Evolutionary conservation across 2,888 invertebrate species (phyloP), one percentile per base, ranked within the genome.

Genomic region (Athripsodes cinereus): DNA sequence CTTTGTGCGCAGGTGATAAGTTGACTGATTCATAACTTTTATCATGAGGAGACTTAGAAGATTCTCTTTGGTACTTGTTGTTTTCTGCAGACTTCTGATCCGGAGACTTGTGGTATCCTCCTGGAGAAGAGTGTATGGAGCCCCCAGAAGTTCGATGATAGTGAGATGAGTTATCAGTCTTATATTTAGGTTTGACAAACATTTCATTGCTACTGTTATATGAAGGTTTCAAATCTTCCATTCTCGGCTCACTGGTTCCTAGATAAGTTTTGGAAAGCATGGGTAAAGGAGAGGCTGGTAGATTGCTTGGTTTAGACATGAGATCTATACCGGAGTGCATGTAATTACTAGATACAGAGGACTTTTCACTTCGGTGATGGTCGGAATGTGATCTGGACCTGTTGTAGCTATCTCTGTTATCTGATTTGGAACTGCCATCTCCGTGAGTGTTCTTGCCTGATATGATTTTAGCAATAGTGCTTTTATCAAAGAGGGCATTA

Each of bases 401-500:
- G n/a, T n/a, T n/a, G 40, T 54, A 51, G 18, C 18, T 51, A 40
- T 62, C 60, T 40, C 52, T 58, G 19, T 22, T 35, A 5, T 57
- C 53, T 2, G 52, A 22, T 22, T 60, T 57, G 21, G 40, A 49
- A 18, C 31, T 19, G 2, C 22, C 8, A 16, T 63, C 61, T 6
- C 53, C 19, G 21, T 52, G 58, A 48, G 64, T 66, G 5, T 66
- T 66, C 34, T 71, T 68, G 16, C 67, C 72, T 1, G 74, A 71
- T 71, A 77, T 75, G 58, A 78, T 78, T 49, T 79, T 78, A 0
- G 65, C 64, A 21, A 64, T 62, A n/a, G 62, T 61, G 34, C 46
- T 58, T 53, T 60, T 60, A 52, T 63, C 65, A 8, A 63, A 63
- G 21, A 78, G 65, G 0, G 73, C 75, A 1, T 55, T 63, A 6